A percentile compares a stretch with the other conserved stretches of the same genome.
Evolutionary conservation across 2,888 invertebrate genomes (phyloP).

Genomic region (Drosophila anomelani): DNA sequence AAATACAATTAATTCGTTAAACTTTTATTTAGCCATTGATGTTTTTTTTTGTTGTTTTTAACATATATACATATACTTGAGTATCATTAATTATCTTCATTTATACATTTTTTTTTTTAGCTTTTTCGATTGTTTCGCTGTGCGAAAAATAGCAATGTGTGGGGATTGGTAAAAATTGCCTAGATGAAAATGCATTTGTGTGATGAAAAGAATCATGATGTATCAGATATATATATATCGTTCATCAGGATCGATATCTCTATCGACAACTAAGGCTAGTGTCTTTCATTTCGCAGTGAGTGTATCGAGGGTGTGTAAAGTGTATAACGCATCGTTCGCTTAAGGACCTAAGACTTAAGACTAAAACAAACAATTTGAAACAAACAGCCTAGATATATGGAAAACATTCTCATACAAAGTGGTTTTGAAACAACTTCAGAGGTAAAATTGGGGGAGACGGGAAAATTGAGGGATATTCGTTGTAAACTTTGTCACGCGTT

Average conservation of each 20-base stretch:
- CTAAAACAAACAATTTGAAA: constrained; percentile 77
- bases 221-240: constrained; percentile 14
- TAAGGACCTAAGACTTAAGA: constrained; percentile 68
- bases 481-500: constrained; percentile 77
- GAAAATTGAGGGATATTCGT: constrained; percentile 36
- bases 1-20: constrained; percentile 49
- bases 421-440: constrained; percentile 57
- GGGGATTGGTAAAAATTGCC: constrained; percentile 50
- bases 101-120: constrained; percentile 42
- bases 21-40: constrained; percentile 68
- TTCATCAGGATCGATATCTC: constrained; percentile 30
- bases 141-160: constrained; percentile 65
- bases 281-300: constrained; percentile 26
- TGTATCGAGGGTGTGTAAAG: constrained; percentile 36
- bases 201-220: constrained; percentile 44
- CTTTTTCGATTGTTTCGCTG: constrained; percentile 36
- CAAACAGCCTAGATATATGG: constrained; percentile 75
- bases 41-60: constrained; percentile 46
- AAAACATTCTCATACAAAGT: constrained; percentile 57
- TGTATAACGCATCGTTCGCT: constrained; percentile 75
- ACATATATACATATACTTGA: constrained; percentile 61
- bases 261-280: constrained; percentile 49
- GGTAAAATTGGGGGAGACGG: constrained; percentile 51
- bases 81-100: constrained; percentile 58
- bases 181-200: constrained; percentile 68